A percentile compares a stretch with the other conserved stretches of the same genome.
These are phyloP conservation scores for Neodiprion fabricii DNA, from an alignment of 1,140 invertebrate species.

Conservation along the genomic window DNA sequence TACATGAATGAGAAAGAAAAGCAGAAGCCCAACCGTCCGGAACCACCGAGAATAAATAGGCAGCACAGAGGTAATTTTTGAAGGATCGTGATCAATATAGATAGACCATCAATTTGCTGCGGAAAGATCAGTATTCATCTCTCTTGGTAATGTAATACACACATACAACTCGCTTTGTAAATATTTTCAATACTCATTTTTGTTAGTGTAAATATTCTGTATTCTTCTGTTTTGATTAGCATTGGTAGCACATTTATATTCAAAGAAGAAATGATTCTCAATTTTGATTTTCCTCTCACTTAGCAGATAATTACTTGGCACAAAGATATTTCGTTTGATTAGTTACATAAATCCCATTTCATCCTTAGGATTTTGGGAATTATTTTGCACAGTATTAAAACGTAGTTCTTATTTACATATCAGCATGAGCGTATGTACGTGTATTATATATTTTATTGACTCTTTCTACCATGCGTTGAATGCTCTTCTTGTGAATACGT, in stretches of 20 bases:
- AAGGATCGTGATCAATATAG: too few relatives aligned
- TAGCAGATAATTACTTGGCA: too few relatives aligned
- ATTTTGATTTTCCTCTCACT: too few relatives aligned
- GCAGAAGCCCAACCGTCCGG: conserved; percentile 47
- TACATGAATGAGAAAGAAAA: conserved; percentile 68
- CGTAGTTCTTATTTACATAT: not conserved
- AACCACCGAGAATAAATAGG: conserved; percentile 56
- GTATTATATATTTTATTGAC: conserved; percentile 9
- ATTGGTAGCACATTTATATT: too few relatives aligned
- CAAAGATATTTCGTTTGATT: conserved; percentile 14
- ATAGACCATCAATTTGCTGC: too few relatives aligned
- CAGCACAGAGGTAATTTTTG: conserved; percentile 61
- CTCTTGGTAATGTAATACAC: conserved; percentile 16
- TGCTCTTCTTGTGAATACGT: not conserved
- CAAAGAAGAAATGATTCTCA: too few relatives aligned
- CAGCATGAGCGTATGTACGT: not conserved
- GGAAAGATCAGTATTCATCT: not conserved
- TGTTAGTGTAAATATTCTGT: conserved; percentile 26
- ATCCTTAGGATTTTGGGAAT: conserved; percentile 13
- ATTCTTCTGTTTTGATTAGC: conserved; percentile 21
- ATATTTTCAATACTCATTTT: conserved; percentile 22
- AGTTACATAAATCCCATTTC: conserved; percentile 14
- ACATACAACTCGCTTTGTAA: conserved; percentile 21
- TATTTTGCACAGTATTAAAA: conserved; percentile 10
- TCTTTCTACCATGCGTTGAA: conserved; percentile 21